Base-by-base conservation (phyloP, 2,113 vertebrate species). In the Paradisaea rubra region DNA sequence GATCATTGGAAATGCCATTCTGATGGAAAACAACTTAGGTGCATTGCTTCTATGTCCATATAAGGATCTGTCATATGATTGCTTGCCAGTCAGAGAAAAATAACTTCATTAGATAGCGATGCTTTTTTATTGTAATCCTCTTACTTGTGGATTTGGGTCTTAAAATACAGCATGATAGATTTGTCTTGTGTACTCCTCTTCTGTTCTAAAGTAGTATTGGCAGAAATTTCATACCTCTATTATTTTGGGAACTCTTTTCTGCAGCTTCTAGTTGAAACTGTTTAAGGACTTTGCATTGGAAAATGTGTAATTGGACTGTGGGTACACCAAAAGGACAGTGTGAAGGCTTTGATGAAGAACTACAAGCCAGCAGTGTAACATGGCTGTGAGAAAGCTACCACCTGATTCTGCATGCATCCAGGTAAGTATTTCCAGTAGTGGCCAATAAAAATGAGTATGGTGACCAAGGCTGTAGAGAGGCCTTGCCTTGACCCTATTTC, bases 51-150 rank as follows among this genome's bases (percentile, higher is more conserved):
- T 70, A 10, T 65, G 39, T 54, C 45, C 63, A 4, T 52, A 49
- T 85, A 72, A 91, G 49, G 20, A n/a, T 63, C 57, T 84, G 19
- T 89, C 20, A 25, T 57, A 37, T 81, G 73, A 69, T 50, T 87
- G 28, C 37, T 71, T 91, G 47, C 65, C 57, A 72, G 69, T 74
- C 57, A 87, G 59, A 69, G 63, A 77, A 93, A 93, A 94, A 91
- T 76, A 80, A 56, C 66, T 79, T 91, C 31, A 45, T 89, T 93
- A 88, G 88, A 39, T 54, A 83, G 76, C 4, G 3, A 79, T 87
- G 84, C 28, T 63, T 85, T 90, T 77, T 79, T 60, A 76, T 87
- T 87, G 70, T 89, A 94, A 92, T 93, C 91, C 14, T 49, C 89
- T 93, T 92, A 93, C 7, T 53, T 70, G 41, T 89, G 89, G 69